Evolutionary conservation across 2,797 vertebrate genomes (phyloP), one percentile per base, ranked within the genome.

Genomic region (Catamblyrhynchus diadema): DNA sequence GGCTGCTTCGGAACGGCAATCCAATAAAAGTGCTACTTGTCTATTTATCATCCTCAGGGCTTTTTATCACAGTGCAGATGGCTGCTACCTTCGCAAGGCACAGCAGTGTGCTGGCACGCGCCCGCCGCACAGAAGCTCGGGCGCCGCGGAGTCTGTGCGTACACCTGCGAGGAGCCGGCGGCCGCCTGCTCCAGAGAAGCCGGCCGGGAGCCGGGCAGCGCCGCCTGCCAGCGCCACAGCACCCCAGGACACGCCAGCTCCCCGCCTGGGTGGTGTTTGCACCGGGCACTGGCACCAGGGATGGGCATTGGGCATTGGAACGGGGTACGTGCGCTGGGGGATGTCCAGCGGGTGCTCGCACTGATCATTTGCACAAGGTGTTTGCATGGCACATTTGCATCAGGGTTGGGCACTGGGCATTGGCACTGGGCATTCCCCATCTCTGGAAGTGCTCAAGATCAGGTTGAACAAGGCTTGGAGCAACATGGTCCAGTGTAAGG

Each of bases 11-110:
- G 61, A 97, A 90, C 97, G 91, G 97, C 98, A 97, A 98, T 98
- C 97, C 98, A 98, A 98, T 98, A 98, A 98, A 97, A 97, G 97
- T 94, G 97, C 96, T 97, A 96, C 98, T 97, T 97, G 98, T 97
- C 98, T 98, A 98, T 98, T 98, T 98, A 98, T 98, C 98, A 98
- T 98, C 98, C 98, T 97, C 96, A 50, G 97, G 98, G 97, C 98
- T 98, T 98, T 98, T 98, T 98, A 98, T 98, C 98, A 96, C 97
- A 93, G 97, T 94, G 97, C 98, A 98, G 98, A 98, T 98, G 98
- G 98, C 97, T 96, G 97, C 97, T 97, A 97, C 98, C 98, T 98
- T 98, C 91, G 96, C 96, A 98, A 97, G 96, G 96, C 97, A 95
- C 97, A 93, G 97, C 97, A 92, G 97, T 97, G 95, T 92, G 94